Evolutionary conservation across 2,888 invertebrate genomes (phyloP), one percentile per base, ranked within the genome.

Genomic region (Drosophila neoperkinsi): DNA sequence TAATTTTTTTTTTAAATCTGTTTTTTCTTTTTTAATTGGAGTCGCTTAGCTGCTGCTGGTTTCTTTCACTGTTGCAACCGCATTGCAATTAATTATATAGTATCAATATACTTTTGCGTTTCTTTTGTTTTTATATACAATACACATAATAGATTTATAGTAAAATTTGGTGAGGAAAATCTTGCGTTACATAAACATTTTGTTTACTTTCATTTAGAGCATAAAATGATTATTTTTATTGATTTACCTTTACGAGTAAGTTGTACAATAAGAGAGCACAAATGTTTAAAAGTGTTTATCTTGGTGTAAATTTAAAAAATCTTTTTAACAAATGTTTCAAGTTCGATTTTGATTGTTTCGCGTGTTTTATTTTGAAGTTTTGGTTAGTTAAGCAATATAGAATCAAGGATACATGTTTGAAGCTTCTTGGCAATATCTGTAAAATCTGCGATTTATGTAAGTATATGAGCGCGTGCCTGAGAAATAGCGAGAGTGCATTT

Each of bases 101-200:
- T 51, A 77, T 88, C 61, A 62, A 90, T 90, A 81, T 80, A 72
- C 56, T 71, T 79, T 82, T 51, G 59, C 68, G 53, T 62, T 71
- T 82, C 10, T 31, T 64, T 82, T 74, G 52, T 49, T 77, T 81
- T 86, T 85, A 85, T 87, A 82, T 89, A 87, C 85, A 85, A 90
- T 90, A 90, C 90, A 87, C 90, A 88, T 90, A 90, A 84, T 84
- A 88, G 87, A 89, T 77, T 86, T 80, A 67, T 86, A 87, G 89
- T 90, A 90, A 87, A 87, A 87, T 81, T 90, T 88, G 77, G 90
- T 90, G 87, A 87, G 89, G 89, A 87, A 87, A 90, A 85, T 86
- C 74, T 79, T 87, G 83, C 77, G 67, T 78, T 83, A 68, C 78
- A 69, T 81, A 83, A 83, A 78, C 84, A 65, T 87, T 71, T 71